Evolutionary conservation across 2,797 vertebrate genomes (phyloP), one percentile per base, ranked within the genome.

Genomic region (Anniella stebbinsi): DNA sequence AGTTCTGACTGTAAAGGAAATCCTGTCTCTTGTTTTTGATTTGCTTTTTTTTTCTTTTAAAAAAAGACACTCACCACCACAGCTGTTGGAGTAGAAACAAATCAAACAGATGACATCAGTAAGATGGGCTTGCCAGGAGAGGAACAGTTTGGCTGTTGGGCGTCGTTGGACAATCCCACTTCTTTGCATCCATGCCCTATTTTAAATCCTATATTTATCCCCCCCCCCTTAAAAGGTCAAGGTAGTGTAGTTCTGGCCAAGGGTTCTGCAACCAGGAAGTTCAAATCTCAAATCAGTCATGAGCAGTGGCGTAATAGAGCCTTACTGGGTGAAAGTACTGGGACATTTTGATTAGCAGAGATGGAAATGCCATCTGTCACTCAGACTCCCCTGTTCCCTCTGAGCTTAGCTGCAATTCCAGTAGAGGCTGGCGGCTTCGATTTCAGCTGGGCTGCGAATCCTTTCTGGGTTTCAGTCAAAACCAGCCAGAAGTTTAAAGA

Each of bases 1-100:
- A 92, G 69, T 30, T 91, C 78, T 88, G 90, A 69, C 57, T 69
- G 67, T 87, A 93, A 70, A 95, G 93, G 91, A 95, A 95, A 90
- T 94, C 91, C 92, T 70, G 21, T 82, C 23, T 87, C 92, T 92
- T 84, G 83, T 69, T 69, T 86, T 78, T 60, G 45, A 51, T n/a
- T n/a, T n/a, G n/a, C n/a, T n/a, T n/a, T 54, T 81, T 76, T 36
- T 12, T 60, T 9, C 33, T 36, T 67, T 36, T 2, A 84, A 84
- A 89, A 41, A 25, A 36, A 91, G 28, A 41, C 51, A 18, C 80
- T 66, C 69, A 36, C 77, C 54, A 51, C 87, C 60, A 23, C 4
- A 81, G 90, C 45, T 54, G 13, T 57, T 81, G 90, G 83, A 78
- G 28, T n/a, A 18, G 54, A 21, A 86, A 21, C 69, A 77, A 87